A percentile compares a stretch with the other conserved stretches of the same genome.
phyloP scores from a whole-genome alignment of 2,888 invertebrate species.

The Antheraea yamamai region DNA sequence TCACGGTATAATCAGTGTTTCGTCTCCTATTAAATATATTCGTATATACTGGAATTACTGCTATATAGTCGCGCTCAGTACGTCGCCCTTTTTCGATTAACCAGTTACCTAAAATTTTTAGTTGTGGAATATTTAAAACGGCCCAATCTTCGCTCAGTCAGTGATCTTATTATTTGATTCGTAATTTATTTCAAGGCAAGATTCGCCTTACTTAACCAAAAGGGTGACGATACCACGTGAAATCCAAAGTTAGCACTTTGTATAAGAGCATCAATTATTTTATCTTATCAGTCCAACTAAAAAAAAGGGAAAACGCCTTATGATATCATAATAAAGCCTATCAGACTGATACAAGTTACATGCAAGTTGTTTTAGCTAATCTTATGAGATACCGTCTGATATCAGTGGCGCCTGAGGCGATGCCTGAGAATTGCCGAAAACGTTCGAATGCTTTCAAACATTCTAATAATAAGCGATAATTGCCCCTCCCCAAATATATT shows the following conservation, averaged over 20 bases:
- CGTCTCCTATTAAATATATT: too few species aligned
- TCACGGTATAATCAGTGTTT: too few species aligned
- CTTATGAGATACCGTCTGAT: conserved; percentile 28
- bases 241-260: conserved; percentile 20
- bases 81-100: not conserved
- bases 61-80: not conserved
- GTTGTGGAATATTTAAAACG: not conserved
- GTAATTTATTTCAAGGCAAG: not conserved
- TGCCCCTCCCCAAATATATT: not conserved
- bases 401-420: conserved; percentile 27
- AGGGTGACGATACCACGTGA: not conserved
- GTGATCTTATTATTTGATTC: not conserved
- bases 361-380: conserved; percentile 26
- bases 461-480: not conserved
- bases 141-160: not conserved
- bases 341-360: conserved; percentile 23
- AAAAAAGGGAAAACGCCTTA: conserved; percentile 20
- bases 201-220: not conserved
- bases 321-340: conserved; percentile 23
- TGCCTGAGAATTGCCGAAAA: conserved; percentile 19
- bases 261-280: conserved; percentile 19
- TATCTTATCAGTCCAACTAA: conserved; percentile 20
- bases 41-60: too few species aligned
- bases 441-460: conserved; percentile 13
- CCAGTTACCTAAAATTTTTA: too few species aligned